Base-by-base conservation (phyloP, 2,797 vertebrate genomes). In the Megaceryle alcyon region DNA sequence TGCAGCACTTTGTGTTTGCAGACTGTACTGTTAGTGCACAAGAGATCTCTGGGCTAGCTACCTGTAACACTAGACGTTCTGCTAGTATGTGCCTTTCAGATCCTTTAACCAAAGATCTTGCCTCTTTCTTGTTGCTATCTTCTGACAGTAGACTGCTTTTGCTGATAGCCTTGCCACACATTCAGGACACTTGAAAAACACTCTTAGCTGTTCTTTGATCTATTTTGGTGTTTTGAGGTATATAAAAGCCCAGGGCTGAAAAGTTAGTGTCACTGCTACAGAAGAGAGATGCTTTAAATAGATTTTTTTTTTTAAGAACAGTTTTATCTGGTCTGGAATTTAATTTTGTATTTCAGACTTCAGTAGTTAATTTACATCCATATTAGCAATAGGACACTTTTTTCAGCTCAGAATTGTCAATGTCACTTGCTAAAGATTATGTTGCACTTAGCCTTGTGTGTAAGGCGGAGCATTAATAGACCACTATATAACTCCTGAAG, bases 321-420 rank as follows among this genome's bases (percentile, higher is more conserved):
- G 33, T 33, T 75, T 4, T 46, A 0, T 88, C 48, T 76, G 28
- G 6, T 65, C 33, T 72, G 59, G 43, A 83, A 44, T 86, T 92
- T 72, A 76, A 43, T 78, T 82, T 51, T 90, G 12, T 77, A 9
- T 92, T 92, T 94, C 28, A 54, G 54, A 21, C 51, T 64, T 73
- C 22, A 41, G 1, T 78, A 60, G 18, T 35, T 73, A 68, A 61
- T 78, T 81, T 86, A 23, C 8, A 60, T 43, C 60, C 8, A 2
- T 60, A 28, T 18, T 35, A 51, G 43, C 53, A 59, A 5, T n/a
- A 76, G 25, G 56, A 65, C 14, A 14, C 35, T 60, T 39, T 2
- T 53, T 53, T 70, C 22, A 48, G 6, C n/a, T 88, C 43, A 39
- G 11, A n/a, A 25, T 39, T 86, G 51, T 69, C 29, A 71, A 5